Evolutionary conservation across 2,888 invertebrate genomes (phyloP).

Genomic region (Folsomia manolachei): DNA sequence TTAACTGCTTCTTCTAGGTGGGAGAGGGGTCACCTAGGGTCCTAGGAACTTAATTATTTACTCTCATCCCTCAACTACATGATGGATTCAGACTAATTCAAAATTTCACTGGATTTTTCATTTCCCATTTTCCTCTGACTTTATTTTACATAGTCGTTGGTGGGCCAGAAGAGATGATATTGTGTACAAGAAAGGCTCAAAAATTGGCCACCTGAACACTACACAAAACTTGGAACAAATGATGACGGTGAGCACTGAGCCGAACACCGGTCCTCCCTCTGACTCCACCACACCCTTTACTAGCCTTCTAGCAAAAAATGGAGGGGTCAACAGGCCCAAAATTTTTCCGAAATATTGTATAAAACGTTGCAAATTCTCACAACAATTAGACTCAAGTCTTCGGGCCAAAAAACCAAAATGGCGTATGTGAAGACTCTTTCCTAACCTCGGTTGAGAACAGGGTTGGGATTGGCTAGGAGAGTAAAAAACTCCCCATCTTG

Average conservation of each 20-base stretch:
- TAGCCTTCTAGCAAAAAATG: background rate
- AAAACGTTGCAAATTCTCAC: conserved; percentile 18
- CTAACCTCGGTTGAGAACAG: conserved; percentile 26
- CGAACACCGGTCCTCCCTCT: background rate
- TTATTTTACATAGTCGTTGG: background rate
- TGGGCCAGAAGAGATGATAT: too few species aligned
- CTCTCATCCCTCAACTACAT: background rate
- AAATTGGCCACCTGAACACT: background rate
- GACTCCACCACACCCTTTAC: background rate
- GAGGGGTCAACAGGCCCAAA: conserved; percentile 8
- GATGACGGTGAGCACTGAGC: background rate
- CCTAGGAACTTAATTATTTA: background rate
- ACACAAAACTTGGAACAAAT: background rate
- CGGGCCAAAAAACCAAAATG: conserved; percentile 51
- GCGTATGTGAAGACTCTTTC: conserved; percentile 43
- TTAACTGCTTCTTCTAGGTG: background rate
- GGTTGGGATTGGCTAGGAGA: conserved; percentile 32
- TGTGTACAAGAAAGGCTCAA: background rate
- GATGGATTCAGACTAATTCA: too few species aligned
- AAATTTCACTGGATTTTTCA: background rate
- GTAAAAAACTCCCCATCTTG: conserved; percentile 34
- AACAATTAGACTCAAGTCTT: conserved; percentile 43
- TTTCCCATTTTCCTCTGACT: background rate
- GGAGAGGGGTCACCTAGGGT: background rate
- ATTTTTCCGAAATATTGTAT: conserved; percentile 8